Evolutionary conservation across 37 sponge, comb jelly and placozoan species (phyloP).

Genomic region (Beroe forskalii): DNA sequence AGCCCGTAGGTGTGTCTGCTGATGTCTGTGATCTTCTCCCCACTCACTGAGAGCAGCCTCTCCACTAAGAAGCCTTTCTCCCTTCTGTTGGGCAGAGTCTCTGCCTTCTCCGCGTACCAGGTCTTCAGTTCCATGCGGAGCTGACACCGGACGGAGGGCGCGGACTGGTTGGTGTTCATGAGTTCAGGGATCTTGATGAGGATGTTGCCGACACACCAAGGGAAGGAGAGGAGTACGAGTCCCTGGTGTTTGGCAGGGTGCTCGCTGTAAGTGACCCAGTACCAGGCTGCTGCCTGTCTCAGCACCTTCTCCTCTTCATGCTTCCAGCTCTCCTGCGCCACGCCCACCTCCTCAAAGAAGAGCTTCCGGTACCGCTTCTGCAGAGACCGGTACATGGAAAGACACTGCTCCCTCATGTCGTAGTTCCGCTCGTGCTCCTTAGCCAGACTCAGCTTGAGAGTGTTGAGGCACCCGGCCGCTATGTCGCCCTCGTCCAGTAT

Average conservation of each 20-base stretch:
- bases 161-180: not conserved
- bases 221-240: conserved; percentile 21
- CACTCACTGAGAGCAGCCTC: not conserved
- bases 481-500: conserved; percentile 54
- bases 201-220: conserved; percentile 31
- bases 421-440: conserved; percentile 62
- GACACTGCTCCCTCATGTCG: conserved; percentile 61
- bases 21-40: not conserved
- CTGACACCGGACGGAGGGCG: not conserved
- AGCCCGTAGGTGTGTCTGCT: conserved; percentile 40
- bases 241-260: not conserved
- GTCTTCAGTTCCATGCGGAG: not conserved
- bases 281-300: conserved; percentile 65
- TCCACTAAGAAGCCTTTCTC: not conserved
- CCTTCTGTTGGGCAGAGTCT: not conserved
- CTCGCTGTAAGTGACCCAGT: conserved; percentile 7
- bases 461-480: conserved; percentile 37
- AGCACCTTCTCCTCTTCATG: conserved; percentile 35
- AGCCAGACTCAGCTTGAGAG: conserved; percentile 36
- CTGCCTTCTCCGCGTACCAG: not conserved
- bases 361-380: not conserved
- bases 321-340: conserved; percentile 11
- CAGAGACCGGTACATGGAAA: conserved; percentile 38
- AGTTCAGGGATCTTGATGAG: conserved; percentile 55
- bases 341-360: not conserved